Evolutionary conservation across 2,888 invertebrate genomes (phyloP).

Genomic region (Synergus umbraculus): DNA sequence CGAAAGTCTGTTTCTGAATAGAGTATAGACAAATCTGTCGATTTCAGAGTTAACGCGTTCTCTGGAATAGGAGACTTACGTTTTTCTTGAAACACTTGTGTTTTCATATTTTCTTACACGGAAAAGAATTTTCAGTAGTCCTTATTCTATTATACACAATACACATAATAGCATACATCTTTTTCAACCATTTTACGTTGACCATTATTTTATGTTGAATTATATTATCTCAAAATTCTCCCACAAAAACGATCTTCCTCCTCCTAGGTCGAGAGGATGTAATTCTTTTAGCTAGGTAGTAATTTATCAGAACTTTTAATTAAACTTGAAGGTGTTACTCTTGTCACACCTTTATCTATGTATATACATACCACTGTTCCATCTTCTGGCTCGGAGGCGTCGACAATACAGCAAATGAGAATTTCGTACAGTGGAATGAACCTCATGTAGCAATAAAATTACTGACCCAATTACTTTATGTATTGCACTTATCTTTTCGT

Average conservation of each 20-base stretch:
- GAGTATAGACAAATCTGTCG: background rate
- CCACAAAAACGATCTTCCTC: background rate
- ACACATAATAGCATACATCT: background rate
- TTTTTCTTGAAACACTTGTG: background rate
- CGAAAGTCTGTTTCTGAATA: background rate
- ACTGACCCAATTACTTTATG: conserved; percentile 24
- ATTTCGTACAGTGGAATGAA: conserved; percentile 32
- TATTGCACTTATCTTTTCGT: conserved; percentile 3
- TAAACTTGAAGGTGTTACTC: conserved; percentile 32
- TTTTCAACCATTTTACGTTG: background rate
- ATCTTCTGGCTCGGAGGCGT: background rate
- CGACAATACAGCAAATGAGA: conserved; percentile 33
- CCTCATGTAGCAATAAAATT: conserved; percentile 24
- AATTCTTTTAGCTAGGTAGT: background rate
- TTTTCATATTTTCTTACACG: background rate
- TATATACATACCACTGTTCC: background rate
- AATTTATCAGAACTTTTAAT: conserved; percentile 35
- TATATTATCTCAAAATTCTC: background rate
- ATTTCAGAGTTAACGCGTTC: background rate
- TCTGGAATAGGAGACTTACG: background rate
- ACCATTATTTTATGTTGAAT: background rate
- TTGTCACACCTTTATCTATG: conserved; percentile 9
- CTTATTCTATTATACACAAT: too few species aligned
- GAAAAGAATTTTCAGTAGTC: too few species aligned
- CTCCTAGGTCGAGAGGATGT: background rate